Conservation (phyloP, 2,888 invertebrate genomes). For the Heteropelma amictum region DNA sequence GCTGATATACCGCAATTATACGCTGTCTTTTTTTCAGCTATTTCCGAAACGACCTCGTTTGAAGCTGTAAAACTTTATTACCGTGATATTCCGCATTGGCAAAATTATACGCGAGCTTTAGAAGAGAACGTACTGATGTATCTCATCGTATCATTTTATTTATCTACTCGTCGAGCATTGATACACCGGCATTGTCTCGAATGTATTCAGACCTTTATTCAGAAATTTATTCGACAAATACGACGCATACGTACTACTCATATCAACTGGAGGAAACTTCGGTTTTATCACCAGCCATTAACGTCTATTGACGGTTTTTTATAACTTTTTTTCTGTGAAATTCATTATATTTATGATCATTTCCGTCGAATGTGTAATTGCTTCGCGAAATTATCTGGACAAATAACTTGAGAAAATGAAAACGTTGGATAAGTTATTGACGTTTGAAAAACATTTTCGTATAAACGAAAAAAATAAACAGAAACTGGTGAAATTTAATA, state of each 20-base stretch:
- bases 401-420: too few species aligned
- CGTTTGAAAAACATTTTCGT: too few species aligned
- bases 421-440: too few species aligned
- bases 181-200: not conserved
- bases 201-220: not conserved
- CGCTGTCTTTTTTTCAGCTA: constrained; percentile 13
- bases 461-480: too few species aligned
- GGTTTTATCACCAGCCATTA: too few species aligned
- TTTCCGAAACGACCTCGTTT: constrained; percentile 23
- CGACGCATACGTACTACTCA: not conserved
- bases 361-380: too few species aligned
- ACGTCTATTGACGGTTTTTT: too few species aligned
- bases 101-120: not conserved
- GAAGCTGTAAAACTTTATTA: constrained; percentile 9
- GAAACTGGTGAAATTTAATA: too few species aligned
- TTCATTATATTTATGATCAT: too few species aligned
- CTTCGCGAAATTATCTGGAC: too few species aligned
- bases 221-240: not conserved
- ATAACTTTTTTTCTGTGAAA: too few species aligned
- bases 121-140: not conserved
- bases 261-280: not conserved
- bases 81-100: not conserved
- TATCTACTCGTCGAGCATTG: constrained; percentile 3
- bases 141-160: not conserved
- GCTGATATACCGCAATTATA: constrained; percentile 9